Conservation (phyloP, 2,113 vertebrate species). For the Porphyrio hochstetteri region DNA sequence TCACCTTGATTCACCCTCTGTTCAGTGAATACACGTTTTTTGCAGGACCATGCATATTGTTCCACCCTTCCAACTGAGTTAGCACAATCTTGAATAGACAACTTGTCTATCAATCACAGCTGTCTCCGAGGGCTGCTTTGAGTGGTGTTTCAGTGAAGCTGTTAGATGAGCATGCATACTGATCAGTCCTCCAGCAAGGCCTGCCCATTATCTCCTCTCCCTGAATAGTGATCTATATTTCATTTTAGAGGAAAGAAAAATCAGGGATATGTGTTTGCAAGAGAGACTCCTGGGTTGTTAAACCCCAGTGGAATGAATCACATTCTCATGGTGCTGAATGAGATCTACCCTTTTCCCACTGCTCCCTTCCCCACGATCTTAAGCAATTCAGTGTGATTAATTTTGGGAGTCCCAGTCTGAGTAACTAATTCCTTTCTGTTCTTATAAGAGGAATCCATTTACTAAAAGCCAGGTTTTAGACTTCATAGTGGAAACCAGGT, state of each 20-base stretch:
- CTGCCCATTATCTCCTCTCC: background rate
- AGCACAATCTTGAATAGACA: slow-evolving; percentile 17
- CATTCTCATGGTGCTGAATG: background rate
- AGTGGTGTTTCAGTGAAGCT: background rate
- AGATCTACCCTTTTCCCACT: background rate
- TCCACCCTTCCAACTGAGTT: slow-evolving; percentile 31
- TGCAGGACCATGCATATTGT: background rate
- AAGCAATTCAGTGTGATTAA: background rate
- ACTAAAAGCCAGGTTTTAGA: background rate
- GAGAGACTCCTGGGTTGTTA: background rate
- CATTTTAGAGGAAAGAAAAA: background rate
- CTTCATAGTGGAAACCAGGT: background rate
- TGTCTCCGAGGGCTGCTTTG: slow-evolving; percentile 16
- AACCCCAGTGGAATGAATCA: accelerated
- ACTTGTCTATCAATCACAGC: slow-evolving; percentile 23
- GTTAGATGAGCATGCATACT: background rate
- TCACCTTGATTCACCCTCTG: slow-evolving; percentile 11
- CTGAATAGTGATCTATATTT: slow-evolving; percentile 1
- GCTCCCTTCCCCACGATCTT: background rate
- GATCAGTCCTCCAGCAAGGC: background rate
- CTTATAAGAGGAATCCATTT: background rate
- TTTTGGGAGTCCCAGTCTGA: background rate
- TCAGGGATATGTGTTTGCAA: background rate
- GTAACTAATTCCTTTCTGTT: background rate
- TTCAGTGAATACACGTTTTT: background rate